A percentile compares a stretch with the other conserved stretches of the same genome.
phyloP scores from a whole-genome alignment of 2,888 invertebrate species.

The Lasioglossum marginatum region DNA sequence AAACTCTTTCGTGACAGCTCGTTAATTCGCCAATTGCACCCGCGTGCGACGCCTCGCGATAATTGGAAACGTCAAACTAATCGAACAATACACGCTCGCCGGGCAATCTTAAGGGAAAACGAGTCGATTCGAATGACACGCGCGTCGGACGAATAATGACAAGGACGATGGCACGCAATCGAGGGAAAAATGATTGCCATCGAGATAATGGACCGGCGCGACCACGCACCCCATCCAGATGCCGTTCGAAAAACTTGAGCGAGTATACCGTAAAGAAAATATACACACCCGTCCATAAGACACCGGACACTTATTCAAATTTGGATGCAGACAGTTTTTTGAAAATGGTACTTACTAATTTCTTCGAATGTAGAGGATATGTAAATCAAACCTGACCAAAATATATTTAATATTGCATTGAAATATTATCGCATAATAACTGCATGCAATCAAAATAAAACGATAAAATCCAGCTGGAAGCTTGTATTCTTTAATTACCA shows the following conservation, averaged over 20 bases:
- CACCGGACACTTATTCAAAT: too few species aligned
- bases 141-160: background rate
- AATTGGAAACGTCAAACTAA: slow-evolving; percentile 69
- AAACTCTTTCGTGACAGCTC: slow-evolving; percentile 69
- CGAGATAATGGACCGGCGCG: background rate
- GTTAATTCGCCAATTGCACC: slow-evolving; percentile 66
- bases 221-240: background rate
- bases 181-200: slow-evolving; percentile 14
- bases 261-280: background rate
- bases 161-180: background rate
- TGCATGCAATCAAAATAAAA: too few species aligned
- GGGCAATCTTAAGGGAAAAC: slow-evolving; percentile 33
- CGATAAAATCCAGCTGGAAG: too few species aligned
- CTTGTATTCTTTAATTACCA: too few species aligned
- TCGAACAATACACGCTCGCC: slow-evolving; percentile 52
- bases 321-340: too few species aligned
- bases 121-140: slow-evolving; percentile 12
- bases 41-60: slow-evolving; percentile 50
- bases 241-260: background rate
- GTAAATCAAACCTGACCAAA: too few species aligned
- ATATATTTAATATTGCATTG: too few species aligned
- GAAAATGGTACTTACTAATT: too few species aligned
- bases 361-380: too few species aligned
- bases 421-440: too few species aligned
- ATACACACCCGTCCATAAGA: too few species aligned